Evolutionary conservation across 2,888 invertebrate species (phyloP).

Genomic region (Protula sp.): DNA sequence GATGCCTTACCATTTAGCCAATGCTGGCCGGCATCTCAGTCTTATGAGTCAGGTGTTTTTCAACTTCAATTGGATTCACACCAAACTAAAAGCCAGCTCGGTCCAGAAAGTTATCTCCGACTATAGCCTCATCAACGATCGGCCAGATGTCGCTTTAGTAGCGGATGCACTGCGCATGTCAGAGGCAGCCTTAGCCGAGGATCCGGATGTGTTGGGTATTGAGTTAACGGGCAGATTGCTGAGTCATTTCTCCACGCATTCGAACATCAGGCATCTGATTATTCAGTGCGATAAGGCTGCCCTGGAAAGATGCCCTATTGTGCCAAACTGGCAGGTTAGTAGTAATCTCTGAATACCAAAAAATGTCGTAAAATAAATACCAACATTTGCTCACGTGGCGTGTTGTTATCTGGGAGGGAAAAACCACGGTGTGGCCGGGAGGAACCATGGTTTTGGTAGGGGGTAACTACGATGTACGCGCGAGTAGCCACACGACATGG

Average conservation of each 20-base stretch:
- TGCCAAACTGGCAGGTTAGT: constrained; percentile 42
- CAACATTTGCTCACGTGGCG: too few species aligned
- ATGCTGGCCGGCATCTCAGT: not conserved
- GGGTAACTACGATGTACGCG: too few species aligned
- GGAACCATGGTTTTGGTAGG: too few species aligned
- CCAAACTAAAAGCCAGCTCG: constrained; percentile 13
- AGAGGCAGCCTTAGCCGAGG: constrained; percentile 66
- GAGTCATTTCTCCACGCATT: constrained; percentile 25
- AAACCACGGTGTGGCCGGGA: too few species aligned
- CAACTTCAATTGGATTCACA: constrained; percentile 16
- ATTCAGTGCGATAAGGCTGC: constrained; percentile 37
- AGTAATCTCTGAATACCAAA: too few species aligned
- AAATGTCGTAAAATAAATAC: too few species aligned
- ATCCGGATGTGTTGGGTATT: constrained; percentile 11
- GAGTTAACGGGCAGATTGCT: constrained; percentile 18
- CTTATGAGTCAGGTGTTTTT: constrained; percentile 14
- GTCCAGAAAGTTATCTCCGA: constrained; percentile 13
- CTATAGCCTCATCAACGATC: constrained; percentile 45
- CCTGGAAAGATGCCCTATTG: constrained; percentile 31
- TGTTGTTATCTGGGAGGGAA: too few species aligned
- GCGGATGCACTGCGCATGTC: constrained; percentile 89
- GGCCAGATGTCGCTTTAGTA: constrained; percentile 84
- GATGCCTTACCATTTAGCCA: constrained; percentile 20
- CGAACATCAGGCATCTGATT: constrained; percentile 29
- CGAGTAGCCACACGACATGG: too few species aligned